Base-by-base conservation (phyloP, 2,113 vertebrate genomes). In the Petroica traversi region DNA sequence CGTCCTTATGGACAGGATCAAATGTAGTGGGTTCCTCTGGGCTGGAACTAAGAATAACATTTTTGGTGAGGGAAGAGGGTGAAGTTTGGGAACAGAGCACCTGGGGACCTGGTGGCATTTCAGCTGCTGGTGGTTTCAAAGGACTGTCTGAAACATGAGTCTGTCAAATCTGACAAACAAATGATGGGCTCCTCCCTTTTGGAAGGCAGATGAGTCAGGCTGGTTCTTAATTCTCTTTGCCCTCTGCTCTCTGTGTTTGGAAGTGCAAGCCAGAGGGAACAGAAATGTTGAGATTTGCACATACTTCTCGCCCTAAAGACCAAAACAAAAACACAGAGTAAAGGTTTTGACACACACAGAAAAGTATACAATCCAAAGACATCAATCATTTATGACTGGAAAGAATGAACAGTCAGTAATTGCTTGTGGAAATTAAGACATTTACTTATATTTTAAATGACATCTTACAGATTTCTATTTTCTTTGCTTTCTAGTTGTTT, bases 41-140 rank as follows among this genome's bases (percentile, higher is more conserved):
- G 8, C 26, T 74, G 34, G 16, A 73, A 36, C 4, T 19, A 51
- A 67, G 34, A 43, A 66, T 31, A 57, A 66, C 31, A 4, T 38
- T 73, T 23, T 24, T 5, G 14, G 23, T 55, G 22, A 40, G 43
- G 19, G 63, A 87, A 85, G 48, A 45, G 22, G 19, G 14, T 63
- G 46, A 89, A 62, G 14, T 8, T 22, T 69, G 38, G 36, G 51
- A 88, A 36, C 18, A 57, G 59, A 22, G 2, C 0, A 0, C 19
- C 22, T n/a, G 33, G 36, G 5, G n/a, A 82, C 23, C 36, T 55
- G n/a, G 9, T 59, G 81, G 14, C 4, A 4, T 75, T 93, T 91
- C 87, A 84, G 68, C 73, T 89, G 51, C 59, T 62, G 41, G 34
- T 14, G 14, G 33, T 66, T 66, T 40, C 31, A 36, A 45, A 52